Percentiles rank a stretch among this genome's conserved stretches.
phyloP scores from a whole-genome alignment of 92 coral and sea anemone species.

The Phymanthus crucifer region DNA sequence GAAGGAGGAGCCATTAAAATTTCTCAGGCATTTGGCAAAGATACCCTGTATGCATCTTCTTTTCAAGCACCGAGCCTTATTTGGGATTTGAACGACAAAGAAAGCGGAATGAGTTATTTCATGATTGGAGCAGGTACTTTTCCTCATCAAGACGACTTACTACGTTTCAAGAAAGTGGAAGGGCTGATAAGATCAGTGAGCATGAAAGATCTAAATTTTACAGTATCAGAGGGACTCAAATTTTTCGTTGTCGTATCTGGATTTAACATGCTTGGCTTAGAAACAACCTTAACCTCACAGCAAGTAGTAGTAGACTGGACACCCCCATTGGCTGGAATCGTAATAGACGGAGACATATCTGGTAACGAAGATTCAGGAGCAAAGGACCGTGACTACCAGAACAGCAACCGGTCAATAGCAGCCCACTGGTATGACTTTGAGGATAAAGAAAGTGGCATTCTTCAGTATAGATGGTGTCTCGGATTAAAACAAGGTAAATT shows the following conservation, averaged over 20 bases:
- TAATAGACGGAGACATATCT: conserved; percentile 75
- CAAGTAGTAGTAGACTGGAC: conserved; percentile 93
- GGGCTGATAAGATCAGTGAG: conserved; percentile 53
- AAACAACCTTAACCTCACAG: conserved; percentile 74
- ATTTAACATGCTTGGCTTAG: conserved; percentile 80
- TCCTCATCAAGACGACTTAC: conserved; percentile 73
- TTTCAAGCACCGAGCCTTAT: conserved; percentile 80
- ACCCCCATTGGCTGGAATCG: conserved; percentile 81
- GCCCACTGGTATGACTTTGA: conserved; percentile 85
- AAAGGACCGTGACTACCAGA: conserved; percentile 73
- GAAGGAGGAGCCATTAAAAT: conserved; percentile 53
- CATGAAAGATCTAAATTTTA: conserved; percentile 54
- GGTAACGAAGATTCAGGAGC: background rate
- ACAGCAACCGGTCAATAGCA: conserved; percentile 36
- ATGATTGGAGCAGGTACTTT: conserved; percentile 69
- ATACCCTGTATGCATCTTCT: conserved; percentile 55
- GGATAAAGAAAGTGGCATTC: conserved; percentile 79
- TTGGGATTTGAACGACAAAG: conserved; percentile 85
- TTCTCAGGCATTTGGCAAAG: conserved; percentile 68
- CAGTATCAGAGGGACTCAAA: conserved; percentile 61
- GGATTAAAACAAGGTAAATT: conserved; percentile 79
- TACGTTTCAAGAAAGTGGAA: conserved; percentile 51
- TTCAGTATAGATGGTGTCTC: conserved; percentile 80
- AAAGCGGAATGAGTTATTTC: conserved; percentile 83
- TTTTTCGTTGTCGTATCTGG: conserved; percentile 83